These are phyloP conservation scores for Micronycteris hirsuta DNA, from an alignment of 2,113 vertebrate genomes.

Conservation along the genomic window DNA sequence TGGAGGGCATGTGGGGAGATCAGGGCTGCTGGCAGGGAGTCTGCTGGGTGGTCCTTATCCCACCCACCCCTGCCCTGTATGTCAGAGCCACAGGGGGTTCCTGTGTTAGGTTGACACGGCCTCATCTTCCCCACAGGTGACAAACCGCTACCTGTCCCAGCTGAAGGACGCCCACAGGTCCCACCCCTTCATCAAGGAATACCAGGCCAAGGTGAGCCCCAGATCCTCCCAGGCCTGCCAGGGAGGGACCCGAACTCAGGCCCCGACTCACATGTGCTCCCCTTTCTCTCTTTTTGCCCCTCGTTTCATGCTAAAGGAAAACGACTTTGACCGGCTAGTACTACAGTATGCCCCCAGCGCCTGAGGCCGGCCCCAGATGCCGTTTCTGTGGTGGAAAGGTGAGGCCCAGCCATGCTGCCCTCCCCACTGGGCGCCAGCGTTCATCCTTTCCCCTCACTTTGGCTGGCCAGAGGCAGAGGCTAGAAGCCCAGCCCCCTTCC, in stretches of 20 bases:
- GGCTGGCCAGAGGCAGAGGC: neutral
- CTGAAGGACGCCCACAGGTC: conserved; percentile 92
- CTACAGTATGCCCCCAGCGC: conserved; percentile 90
- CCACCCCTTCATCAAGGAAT: conserved; percentile 95
- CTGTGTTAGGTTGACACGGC: neutral
- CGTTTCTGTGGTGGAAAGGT: neutral
- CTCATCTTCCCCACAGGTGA: conserved; percentile 82
- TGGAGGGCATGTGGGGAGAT: neutral
- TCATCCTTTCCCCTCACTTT: neutral
- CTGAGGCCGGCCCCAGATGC: conserved; percentile 38
- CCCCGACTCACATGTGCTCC: neutral
- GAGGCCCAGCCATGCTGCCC: neutral
- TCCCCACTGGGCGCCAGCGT: neutral
- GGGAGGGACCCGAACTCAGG: neutral
- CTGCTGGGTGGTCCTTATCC: neutral
- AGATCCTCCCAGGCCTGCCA: neutral
- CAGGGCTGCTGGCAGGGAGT: neutral
- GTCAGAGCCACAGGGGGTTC: neutral
- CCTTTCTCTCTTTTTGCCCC: neutral
- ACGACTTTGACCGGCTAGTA: conserved; percentile 93
- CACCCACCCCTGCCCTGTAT: too few relatives aligned
- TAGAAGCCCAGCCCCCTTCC: neutral
- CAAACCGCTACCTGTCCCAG: conserved; percentile 95
- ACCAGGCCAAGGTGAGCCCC: conserved; percentile 90
- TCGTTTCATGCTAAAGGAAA: conserved; percentile 82